phyloP scores from a whole-genome alignment of 2,888 invertebrate genomes.

The Bimastos eiseni region DNA sequence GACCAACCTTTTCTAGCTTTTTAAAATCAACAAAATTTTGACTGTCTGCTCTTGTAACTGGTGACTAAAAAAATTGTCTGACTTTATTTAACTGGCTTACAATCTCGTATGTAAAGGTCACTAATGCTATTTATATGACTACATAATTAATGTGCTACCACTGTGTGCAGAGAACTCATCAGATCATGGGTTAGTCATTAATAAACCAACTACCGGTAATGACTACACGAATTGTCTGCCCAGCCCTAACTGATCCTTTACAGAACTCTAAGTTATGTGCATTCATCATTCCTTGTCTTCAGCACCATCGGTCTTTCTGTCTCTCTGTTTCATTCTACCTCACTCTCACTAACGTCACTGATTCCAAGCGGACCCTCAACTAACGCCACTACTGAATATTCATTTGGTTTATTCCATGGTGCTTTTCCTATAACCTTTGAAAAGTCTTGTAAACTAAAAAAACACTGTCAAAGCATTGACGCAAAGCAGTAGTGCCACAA shows the following conservation, averaged over 20 bases:
- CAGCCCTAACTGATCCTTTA: neutral
- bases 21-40: neutral
- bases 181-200: neutral
- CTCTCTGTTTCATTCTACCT: neutral
- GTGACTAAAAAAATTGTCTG: neutral
- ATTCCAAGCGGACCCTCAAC: neutral
- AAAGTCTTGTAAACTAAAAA: neutral
- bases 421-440: neutral
- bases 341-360: neutral
- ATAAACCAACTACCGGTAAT: neutral
- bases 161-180: neutral
- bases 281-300: neutral
- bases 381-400: neutral
- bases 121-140: too few species aligned
- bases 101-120: neutral
- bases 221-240: neutral
- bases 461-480: neutral
- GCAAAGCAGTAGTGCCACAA: neutral
- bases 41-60: neutral
- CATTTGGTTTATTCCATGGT: neutral
- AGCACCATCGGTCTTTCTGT: neutral
- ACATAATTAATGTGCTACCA: neutral
- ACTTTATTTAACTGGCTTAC: neutral
- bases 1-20: too few species aligned
- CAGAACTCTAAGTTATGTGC: neutral